A percentile compares a stretch with the other conserved stretches of the same genome.
phyloP scores from a whole-genome alignment of 2,888 invertebrate genomes.

The Rotaria magnacalcarata region DNA sequence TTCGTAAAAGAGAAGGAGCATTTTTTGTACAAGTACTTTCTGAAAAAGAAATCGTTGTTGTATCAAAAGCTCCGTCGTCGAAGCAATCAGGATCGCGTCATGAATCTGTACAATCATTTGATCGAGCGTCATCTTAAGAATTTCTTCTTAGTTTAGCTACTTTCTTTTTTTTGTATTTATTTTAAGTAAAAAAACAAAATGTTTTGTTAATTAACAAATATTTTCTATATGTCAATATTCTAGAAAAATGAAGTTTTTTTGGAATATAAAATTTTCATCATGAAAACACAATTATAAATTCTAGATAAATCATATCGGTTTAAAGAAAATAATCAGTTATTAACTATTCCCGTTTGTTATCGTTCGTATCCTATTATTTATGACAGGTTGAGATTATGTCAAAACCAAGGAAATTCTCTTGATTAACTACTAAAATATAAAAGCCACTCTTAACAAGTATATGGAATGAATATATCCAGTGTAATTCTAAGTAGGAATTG shows the following conservation, averaged over 20 bases:
- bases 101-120: neutral
- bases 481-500: too few species aligned
- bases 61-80: conserved; percentile 47
- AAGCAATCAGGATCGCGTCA: neutral
- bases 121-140: neutral
- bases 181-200: neutral
- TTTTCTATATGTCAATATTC: neutral
- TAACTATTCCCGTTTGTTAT: too few species aligned
- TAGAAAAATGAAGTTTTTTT: neutral
- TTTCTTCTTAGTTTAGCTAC: neutral
- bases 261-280: too few species aligned
- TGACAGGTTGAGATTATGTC: too few species aligned
- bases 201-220: neutral
- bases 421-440: too few species aligned
- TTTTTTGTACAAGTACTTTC: conserved; percentile 59
- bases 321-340: too few species aligned
- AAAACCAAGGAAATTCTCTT: too few species aligned
- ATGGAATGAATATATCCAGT: too few species aligned
- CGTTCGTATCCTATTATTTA: too few species aligned
- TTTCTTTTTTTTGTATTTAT: conserved; percentile 14
- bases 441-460: too few species aligned
- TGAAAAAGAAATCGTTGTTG: conserved; percentile 59
- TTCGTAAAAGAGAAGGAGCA: conserved; percentile 57
- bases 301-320: too few species aligned
- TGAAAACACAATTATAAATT: too few species aligned